These are phyloP conservation scores for Heliconius hortense DNA, from an alignment of 2,888 invertebrate genomes.

Conservation along the genomic window DNA sequence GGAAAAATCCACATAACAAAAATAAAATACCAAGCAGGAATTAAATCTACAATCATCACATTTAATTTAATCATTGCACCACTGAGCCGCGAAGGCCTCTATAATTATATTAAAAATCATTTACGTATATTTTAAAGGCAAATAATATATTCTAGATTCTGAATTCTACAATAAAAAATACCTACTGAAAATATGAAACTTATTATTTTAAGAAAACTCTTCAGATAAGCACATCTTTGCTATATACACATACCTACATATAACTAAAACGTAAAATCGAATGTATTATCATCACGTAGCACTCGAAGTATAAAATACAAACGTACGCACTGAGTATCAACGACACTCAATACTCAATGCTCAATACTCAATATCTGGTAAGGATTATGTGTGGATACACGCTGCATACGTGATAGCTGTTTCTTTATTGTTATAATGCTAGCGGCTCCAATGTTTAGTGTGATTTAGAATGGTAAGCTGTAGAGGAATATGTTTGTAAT, in stretches of 20 bases:
- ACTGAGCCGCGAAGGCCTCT: neutral
- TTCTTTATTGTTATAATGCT: slow-evolving; percentile 21
- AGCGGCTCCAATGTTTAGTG: slow-evolving; percentile 5
- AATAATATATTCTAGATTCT: too few relatives aligned
- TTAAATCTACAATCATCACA: neutral
- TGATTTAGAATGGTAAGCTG: neutral
- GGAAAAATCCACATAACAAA: neutral
- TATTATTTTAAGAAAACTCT: too few relatives aligned
- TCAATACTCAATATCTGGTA: slow-evolving; percentile 51
- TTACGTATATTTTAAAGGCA: neutral
- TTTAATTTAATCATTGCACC: neutral
- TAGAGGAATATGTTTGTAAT: neutral
- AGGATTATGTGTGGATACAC: slow-evolving; percentile 54
- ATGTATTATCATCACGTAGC: slow-evolving; percentile 56
- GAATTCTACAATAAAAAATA: too few relatives aligned
- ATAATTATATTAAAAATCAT: neutral
- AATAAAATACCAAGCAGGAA: neutral
- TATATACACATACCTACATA: neutral
- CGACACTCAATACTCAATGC: slow-evolving; percentile 47
- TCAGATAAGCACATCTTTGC: too few relatives aligned
- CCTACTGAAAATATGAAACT: too few relatives aligned
- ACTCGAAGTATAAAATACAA: slow-evolving; percentile 52
- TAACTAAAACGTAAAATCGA: slow-evolving; percentile 15
- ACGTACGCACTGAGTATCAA: slow-evolving; percentile 48
- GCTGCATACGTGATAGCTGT: slow-evolving; percentile 16